These are phyloP conservation scores for Xestoiulus laeticollis DNA, from an alignment of 2,888 invertebrate genomes.

Conservation along the genomic window DNA sequence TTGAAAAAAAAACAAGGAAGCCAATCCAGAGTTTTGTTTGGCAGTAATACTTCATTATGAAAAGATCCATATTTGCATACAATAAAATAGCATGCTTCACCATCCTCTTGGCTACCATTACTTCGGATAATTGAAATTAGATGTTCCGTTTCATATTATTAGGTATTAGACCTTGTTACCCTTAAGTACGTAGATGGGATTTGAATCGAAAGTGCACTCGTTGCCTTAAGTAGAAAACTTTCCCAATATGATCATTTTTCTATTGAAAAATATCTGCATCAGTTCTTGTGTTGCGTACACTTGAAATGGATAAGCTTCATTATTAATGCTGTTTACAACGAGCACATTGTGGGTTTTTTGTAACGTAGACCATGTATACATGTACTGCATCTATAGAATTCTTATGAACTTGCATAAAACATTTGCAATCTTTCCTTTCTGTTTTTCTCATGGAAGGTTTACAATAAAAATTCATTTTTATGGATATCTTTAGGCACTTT, in stretches of 20 bases:
- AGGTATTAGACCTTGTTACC: not conserved
- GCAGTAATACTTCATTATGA: not conserved
- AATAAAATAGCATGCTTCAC: not conserved
- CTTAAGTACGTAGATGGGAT: conserved; percentile 35
- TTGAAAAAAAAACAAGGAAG: not conserved
- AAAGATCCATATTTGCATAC: conserved; percentile 2
- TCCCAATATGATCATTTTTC: not conserved
- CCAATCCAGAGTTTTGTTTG: not conserved
- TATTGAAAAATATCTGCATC: not conserved
- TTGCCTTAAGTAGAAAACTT: not conserved
- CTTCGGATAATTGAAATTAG: not conserved
- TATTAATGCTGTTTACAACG: not conserved
- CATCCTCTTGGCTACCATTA: conserved; percentile 31
- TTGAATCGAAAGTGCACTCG: conserved; percentile 38
- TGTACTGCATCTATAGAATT: not conserved
- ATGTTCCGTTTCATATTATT: conserved; percentile 24
- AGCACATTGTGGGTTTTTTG: not conserved
- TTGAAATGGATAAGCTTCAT: not conserved
- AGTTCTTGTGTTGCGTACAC: not conserved
- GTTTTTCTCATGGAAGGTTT: not conserved
- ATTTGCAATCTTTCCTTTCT: not conserved
- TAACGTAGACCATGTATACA: not conserved
- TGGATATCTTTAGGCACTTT: not conserved
- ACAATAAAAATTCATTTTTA: not conserved
- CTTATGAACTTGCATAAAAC: not conserved